Conservation (phyloP, 2,797 vertebrate species). For the Oophaga sylvatica region DNA sequence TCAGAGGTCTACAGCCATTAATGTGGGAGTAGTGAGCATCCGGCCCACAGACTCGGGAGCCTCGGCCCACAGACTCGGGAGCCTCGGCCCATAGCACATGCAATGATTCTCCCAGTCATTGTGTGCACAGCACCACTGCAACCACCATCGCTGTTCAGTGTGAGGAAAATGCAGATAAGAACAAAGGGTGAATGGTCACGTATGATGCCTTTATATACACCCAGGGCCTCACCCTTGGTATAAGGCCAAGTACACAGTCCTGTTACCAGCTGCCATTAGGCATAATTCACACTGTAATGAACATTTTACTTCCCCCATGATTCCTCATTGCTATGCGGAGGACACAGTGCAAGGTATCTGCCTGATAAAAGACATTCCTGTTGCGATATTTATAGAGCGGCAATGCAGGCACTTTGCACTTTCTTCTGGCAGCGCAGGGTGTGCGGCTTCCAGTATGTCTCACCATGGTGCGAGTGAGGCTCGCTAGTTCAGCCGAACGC, state of each 20-base stretch:
- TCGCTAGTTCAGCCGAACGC: not conserved
- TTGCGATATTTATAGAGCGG: conserved; percentile 62
- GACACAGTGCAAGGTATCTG: not conserved
- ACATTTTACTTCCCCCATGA: conserved; percentile 9
- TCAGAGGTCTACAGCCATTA: no score
- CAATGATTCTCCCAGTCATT: no score
- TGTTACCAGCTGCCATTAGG: not conserved
- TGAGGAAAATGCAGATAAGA: no score
- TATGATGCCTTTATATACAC: not conserved
- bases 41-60: no score
- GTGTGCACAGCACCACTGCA: no score
- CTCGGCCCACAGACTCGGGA: no score
- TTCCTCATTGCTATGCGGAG: conserved; percentile 22
- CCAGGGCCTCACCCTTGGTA: not conserved
- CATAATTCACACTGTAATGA: not conserved
- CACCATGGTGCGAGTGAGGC: not conserved
- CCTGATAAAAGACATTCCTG: conserved; percentile 4
- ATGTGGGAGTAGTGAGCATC: no score
- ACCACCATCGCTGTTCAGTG: no score
- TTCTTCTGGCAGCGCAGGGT: not conserved
- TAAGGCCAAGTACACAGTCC: not conserved
- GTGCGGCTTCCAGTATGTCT: not conserved
- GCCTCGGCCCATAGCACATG: no score
- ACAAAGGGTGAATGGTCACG: no score
- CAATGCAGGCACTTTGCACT: conserved; percentile 65